Evolutionary conservation across 2,797 vertebrate genomes (phyloP).

Genomic region (Synaphobranchus kaupii): DNA sequence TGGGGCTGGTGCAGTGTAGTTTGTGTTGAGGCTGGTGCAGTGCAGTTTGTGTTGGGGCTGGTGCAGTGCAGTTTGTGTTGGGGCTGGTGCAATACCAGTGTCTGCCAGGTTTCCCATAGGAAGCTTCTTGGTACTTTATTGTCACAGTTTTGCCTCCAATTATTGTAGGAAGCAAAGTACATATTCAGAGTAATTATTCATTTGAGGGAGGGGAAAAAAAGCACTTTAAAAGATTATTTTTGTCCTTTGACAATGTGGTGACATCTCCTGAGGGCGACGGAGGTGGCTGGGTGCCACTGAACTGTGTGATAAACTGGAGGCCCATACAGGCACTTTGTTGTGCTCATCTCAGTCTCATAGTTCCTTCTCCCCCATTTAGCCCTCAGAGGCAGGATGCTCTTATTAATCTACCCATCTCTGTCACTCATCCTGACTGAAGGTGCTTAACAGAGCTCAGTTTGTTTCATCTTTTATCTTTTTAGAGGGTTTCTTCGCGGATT

Average conservation of each 20-base stretch:
- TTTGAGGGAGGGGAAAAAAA: conserved; percentile 15
- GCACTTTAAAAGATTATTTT: conserved; percentile 28
- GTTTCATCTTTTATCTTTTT: neutral
- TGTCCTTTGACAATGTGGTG: neutral
- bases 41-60: too few species aligned
- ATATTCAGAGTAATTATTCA: conserved; percentile 1
- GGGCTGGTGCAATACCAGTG: neutral
- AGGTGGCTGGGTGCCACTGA: neutral
- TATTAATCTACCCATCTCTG: conserved; percentile 38
- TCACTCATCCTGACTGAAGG: conserved; percentile 52
- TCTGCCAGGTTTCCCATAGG: too few species aligned
- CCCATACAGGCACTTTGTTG: conserved; percentile 22
- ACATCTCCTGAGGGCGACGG: neutral
- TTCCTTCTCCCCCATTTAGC: conserved; percentile 60
- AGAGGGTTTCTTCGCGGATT: conserved; percentile 35
- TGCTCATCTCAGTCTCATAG: conserved; percentile 41
- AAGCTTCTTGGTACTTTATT: neutral
- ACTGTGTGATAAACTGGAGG: neutral
- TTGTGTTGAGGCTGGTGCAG: neutral
- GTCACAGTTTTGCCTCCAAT: neutral
- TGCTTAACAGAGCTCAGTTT: conserved; percentile 48
- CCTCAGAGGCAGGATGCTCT: conserved; percentile 40
- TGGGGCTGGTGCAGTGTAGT: neutral
- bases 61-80: neutral
- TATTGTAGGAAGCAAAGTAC: neutral